Conservation (phyloP, 2,797 vertebrate species). For the Novumbra hubbsi region DNA sequence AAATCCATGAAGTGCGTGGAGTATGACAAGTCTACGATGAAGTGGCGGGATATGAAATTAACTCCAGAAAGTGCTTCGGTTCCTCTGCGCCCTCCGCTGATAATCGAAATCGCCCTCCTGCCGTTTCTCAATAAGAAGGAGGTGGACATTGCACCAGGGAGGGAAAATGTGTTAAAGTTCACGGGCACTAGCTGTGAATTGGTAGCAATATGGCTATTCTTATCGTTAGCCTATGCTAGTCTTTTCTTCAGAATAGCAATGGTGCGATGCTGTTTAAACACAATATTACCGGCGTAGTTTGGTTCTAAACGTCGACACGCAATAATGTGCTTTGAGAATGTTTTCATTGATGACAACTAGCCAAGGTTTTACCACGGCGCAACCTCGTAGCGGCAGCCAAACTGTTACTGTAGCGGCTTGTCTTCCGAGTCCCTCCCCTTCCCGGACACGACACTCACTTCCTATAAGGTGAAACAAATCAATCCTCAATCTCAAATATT, state of each 20-base stretch:
- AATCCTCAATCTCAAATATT: constrained; percentile 76
- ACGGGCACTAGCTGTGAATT: constrained; percentile 51
- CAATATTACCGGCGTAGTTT: background rate
- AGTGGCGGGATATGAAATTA: constrained; percentile 59
- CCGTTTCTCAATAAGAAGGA: constrained; percentile 28
- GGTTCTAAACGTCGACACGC: background rate
- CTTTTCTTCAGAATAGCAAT: constrained; percentile 15
- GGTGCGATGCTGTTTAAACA: constrained; percentile 4
- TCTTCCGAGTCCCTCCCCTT: constrained; percentile 87
- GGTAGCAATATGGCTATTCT: constrained; percentile 19
- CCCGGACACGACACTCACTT: constrained; percentile 91
- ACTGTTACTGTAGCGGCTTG: constrained; percentile 52
- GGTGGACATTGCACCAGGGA: constrained; percentile 55
- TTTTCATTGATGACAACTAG: constrained; percentile 8
- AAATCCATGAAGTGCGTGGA: constrained; percentile 93
- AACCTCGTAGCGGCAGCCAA: constrained; percentile 45
- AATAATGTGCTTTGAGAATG: background rate
- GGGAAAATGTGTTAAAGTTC: constrained; percentile 64
- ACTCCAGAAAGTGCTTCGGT: constrained; percentile 57
- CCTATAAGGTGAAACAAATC: constrained; percentile 96
- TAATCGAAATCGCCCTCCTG: constrained; percentile 32
- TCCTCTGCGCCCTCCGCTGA: constrained; percentile 44
- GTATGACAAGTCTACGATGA: constrained; percentile 89
- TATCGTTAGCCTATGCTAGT: constrained; percentile 53
- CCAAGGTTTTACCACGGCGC: constrained; percentile 29